phyloP scores from a whole-genome alignment of 92 coral and sea anemone species.

The Paragorgia papillata region DNA sequence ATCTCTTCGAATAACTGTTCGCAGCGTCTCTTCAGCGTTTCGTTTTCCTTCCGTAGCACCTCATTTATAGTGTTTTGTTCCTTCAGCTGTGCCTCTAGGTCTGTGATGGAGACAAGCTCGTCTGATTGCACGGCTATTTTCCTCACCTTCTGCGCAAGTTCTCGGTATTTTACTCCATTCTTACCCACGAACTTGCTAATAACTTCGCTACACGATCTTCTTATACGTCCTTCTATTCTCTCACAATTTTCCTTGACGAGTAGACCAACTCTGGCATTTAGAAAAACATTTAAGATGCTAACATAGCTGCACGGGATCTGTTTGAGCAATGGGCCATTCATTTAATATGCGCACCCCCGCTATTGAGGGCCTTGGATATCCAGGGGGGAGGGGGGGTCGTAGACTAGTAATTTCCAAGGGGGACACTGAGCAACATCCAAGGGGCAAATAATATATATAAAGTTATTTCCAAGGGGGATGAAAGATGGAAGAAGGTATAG shows the following conservation, averaged over 20 bases:
- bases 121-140: neutral
- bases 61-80: neutral
- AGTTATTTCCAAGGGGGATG: no score
- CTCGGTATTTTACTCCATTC: conserved; percentile 23
- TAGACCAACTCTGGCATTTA: neutral
- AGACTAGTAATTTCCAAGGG: no score
- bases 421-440: no score
- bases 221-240: conserved; percentile 40
- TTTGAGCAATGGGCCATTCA: no score
- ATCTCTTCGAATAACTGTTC: neutral
- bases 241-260: conserved; percentile 10
- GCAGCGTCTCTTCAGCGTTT: conserved; percentile 14
- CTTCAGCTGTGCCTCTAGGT: conserved; percentile 7
- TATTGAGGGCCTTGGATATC: no score
- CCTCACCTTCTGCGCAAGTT: neutral
- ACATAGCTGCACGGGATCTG: no score
- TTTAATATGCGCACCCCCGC: no score
- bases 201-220: neutral
- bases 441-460: neutral
- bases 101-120: neutral
- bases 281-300: conserved; percentile 34
- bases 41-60: conserved; percentile 16
- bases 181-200: conserved; percentile 9
- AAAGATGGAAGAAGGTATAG: no score
- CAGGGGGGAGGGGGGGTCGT: no score